Percentiles rank a stretch among this genome's conserved stretches.
Evolutionary conservation across 2,888 invertebrate genomes (phyloP).

Genomic region (Meloe dianella): DNA sequence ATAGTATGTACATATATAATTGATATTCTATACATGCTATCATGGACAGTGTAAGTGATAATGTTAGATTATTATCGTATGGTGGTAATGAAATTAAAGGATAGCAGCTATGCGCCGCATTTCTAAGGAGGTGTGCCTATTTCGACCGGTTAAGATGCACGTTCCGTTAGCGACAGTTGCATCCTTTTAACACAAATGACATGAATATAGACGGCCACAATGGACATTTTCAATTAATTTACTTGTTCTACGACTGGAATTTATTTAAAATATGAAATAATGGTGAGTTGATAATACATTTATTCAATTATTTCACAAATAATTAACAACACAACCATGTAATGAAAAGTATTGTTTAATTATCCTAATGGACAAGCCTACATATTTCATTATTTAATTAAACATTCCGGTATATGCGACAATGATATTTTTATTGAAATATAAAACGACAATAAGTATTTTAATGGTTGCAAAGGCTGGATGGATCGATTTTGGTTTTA

Average conservation of each 20-base stretch:
- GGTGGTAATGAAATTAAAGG: slow-evolving; percentile 27
- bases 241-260: slow-evolving; percentile 46
- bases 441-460: too few relatives aligned
- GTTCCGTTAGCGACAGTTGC: slow-evolving; percentile 27
- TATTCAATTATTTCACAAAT: neutral
- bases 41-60: slow-evolving; percentile 30
- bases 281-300: slow-evolving; percentile 43
- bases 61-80: slow-evolving; percentile 20
- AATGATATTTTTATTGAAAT: too few relatives aligned
- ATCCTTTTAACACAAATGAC: slow-evolving; percentile 39
- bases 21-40: neutral
- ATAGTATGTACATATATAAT: neutral
- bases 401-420: too few relatives aligned
- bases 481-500: too few relatives aligned
- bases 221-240: slow-evolving; percentile 47
- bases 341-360: neutral
- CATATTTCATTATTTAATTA: too few relatives aligned
- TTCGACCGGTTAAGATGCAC: slow-evolving; percentile 24
- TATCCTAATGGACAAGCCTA: neutral
- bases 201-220: slow-evolving; percentile 45
- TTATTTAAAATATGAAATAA: slow-evolving; percentile 53
- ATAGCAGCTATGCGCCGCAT: slow-evolving; percentile 36
- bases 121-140: slow-evolving; percentile 41
- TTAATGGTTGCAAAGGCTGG: too few relatives aligned
- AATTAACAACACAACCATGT: neutral